phyloP scores from a whole-genome alignment of 2,797 vertebrate genomes.

The Bovichtus diacanthus region DNA sequence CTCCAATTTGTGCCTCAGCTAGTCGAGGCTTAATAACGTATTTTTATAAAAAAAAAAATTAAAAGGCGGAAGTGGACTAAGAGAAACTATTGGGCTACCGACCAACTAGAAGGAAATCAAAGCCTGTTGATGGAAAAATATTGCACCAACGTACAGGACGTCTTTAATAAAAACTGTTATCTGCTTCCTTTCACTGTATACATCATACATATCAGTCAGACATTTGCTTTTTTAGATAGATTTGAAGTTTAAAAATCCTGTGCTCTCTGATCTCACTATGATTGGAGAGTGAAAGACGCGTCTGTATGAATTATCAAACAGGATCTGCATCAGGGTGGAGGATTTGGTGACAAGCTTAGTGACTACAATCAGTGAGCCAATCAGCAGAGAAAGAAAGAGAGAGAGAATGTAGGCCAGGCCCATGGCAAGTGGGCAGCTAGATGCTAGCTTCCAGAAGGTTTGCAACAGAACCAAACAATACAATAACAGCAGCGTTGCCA shows the following conservation, averaged over 20 bases:
- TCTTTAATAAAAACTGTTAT: background rate
- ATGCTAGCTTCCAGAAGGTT: too few species aligned
- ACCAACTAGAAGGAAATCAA: conserved; percentile 7
- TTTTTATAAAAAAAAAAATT: too few species aligned
- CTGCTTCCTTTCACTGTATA: background rate
- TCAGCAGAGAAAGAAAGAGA: too few species aligned
- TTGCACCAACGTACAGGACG: background rate
- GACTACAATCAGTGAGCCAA: too few species aligned
- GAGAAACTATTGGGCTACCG: background rate
- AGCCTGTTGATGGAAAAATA: background rate
- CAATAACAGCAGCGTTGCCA: too few species aligned
- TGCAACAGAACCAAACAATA: too few species aligned
- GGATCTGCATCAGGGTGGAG: background rate
- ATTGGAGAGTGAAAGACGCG: background rate
- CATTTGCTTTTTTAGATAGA: conserved; percentile 5
- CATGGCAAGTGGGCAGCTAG: too few species aligned
- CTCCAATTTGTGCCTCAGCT: conserved; percentile 32
- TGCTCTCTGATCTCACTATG: background rate
- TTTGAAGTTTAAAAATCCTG: too few species aligned
- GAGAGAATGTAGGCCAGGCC: too few species aligned
- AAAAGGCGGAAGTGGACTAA: too few species aligned
- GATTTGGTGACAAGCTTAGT: background rate
- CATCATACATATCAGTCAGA: background rate
- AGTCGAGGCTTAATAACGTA: conserved; percentile 22
- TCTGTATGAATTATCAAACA: conserved; percentile 4